Base-by-base conservation (phyloP, 2,797 vertebrate species). In the Ptychobarbus kaznakovi region DNA sequence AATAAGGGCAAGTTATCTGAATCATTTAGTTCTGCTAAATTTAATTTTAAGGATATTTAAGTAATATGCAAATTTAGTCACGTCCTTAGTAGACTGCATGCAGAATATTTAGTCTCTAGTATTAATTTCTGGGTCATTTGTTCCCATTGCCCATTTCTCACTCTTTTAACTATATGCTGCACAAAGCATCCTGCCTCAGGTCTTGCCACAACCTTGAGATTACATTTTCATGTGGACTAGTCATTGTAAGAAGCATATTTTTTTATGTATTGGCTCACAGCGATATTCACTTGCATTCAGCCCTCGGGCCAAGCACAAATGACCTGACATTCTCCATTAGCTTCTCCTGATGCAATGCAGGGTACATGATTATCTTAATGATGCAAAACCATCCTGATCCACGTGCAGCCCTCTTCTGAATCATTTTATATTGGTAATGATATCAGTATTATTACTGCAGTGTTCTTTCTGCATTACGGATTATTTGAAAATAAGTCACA, bases 241-340 rank as follows among this genome's bases (percentile, higher is more conserved):
- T 38, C 69, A 38, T 13, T n/a, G 18, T 35, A 82, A 53, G 40
- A 78, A 84, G 65, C 51, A 35, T 38, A 78, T 44, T 38, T 35
- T 18, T 46, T 35, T 18, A 40, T 78, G 35, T n/a, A 44, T 63
- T 53, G 13, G 56, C 42, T 63, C 40, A 63, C 35, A 77, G 61
- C 18, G 40, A 68, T 66, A 40, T 66, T 83, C 42, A 51, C 49
- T 32, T 77, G 13, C 3, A 15, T 53, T 73, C 44, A 83, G 9
- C 44, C 82, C 32, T 65, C 35, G 1, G 82, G 73, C 22, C 61
- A 83, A 40, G 82, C 15, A 53, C 61, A 83, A 83, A 83, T 68
- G 44, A 76, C 73, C 61, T 84, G 73, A 53, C 61, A 77, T 76
- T 68, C 82, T 66, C 82, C 28, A 76, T 77, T 83, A 83, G 35